Evolutionary conservation across 2,888 invertebrate species (phyloP).

Genomic region (Drosophila longiperda): DNA sequence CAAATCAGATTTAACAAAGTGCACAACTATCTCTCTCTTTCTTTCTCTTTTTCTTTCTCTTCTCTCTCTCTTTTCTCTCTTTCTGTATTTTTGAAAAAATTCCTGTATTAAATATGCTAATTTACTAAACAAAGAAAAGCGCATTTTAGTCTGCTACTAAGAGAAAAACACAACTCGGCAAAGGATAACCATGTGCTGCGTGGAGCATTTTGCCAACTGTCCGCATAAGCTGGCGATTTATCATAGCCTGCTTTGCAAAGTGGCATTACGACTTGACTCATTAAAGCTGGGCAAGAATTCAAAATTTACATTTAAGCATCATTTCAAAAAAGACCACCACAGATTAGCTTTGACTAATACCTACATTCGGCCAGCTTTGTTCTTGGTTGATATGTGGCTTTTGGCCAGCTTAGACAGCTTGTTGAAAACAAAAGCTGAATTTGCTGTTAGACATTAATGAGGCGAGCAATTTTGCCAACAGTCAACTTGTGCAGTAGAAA

Average conservation of each 20-base stretch:
- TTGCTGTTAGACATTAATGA: slow-evolving; percentile 16
- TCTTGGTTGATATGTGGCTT: slow-evolving; percentile 50
- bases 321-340: slow-evolving; percentile 4
- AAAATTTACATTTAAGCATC: slow-evolving; percentile 21
- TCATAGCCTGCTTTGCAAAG: slow-evolving; percentile 5
- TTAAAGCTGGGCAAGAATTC: slow-evolving; percentile 4
- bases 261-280: slow-evolving; percentile 12
- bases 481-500: slow-evolving; percentile 1
- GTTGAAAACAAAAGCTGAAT: slow-evolving; percentile 24
- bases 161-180: background rate
- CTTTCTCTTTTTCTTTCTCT: background rate
- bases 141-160: slow-evolving; percentile 10
- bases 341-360: slow-evolving; percentile 10
- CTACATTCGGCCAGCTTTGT: slow-evolving; percentile 13
- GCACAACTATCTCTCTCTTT: background rate
- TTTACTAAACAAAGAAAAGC: slow-evolving; percentile 16
- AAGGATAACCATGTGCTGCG: slow-evolving; percentile 28
- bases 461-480: slow-evolving; percentile 6
- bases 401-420: slow-evolving; percentile 47
- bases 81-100: background rate
- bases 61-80: background rate
- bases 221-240: slow-evolving; percentile 21
- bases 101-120: slow-evolving; percentile 32
- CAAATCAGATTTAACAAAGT: slow-evolving; percentile 27
- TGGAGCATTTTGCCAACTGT: slow-evolving; percentile 24